Evolutionary conservation across 1,140 invertebrate genomes (phyloP).

Genomic region (Drosophila rufa): DNA sequence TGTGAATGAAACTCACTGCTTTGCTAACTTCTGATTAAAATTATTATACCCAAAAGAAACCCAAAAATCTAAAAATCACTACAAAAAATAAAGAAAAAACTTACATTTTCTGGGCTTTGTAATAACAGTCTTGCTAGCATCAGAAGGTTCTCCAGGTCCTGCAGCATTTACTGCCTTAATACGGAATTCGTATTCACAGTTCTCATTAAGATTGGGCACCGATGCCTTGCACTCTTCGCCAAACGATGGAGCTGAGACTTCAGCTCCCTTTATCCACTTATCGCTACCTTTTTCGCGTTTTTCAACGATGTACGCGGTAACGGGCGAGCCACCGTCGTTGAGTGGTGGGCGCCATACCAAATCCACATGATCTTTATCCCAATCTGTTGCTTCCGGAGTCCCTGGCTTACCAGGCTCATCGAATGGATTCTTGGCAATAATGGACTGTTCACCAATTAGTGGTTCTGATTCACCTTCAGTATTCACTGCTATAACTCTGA

Average conservation of each 20-base stretch:
- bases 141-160: slow-evolving; percentile 95
- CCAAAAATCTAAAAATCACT: too few relatives aligned
- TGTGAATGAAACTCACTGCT: too few relatives aligned
- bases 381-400: slow-evolving; percentile 94
- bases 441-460: slow-evolving; percentile 93
- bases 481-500: slow-evolving; percentile 97
- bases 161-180: slow-evolving; percentile 98
- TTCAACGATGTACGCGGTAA: slow-evolving; percentile 97
- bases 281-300: slow-evolving; percentile 95
- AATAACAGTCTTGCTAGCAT: slow-evolving; percentile 94
- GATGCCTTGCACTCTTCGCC: slow-evolving; percentile 91
- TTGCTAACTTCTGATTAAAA: too few relatives aligned
- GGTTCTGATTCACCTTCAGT: slow-evolving; percentile 97
- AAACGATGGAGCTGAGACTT: slow-evolving; percentile 86
- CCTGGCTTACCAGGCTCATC: slow-evolving; percentile 96
- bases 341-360: slow-evolving; percentile 95
- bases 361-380: slow-evolving; percentile 97
- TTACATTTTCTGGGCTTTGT: slow-evolving; percentile 96
- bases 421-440: slow-evolving; percentile 99
- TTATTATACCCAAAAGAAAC: too few relatives aligned
- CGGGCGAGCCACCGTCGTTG: slow-evolving; percentile 96
- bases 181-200: slow-evolving; percentile 98
- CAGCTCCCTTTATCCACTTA: slow-evolving; percentile 94
- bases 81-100: slow-evolving; percentile 64
- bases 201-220: slow-evolving; percentile 96